Conservation (phyloP, 2,113 vertebrate genomes). For the Sigmodon hispidus region DNA sequence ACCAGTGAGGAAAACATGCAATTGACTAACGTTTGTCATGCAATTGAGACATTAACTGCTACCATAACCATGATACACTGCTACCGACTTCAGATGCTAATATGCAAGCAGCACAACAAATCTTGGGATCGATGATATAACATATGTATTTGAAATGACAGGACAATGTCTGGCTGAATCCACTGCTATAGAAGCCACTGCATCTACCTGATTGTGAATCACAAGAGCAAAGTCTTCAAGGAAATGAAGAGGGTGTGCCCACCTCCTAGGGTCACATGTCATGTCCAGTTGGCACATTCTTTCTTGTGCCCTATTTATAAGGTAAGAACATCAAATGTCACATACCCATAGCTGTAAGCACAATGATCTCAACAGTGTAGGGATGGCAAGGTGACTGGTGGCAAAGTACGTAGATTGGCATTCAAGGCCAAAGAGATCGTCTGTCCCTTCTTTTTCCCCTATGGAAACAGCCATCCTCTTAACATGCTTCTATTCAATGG, state of each 20-base stretch:
- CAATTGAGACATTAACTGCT: neutral
- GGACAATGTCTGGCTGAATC: neutral
- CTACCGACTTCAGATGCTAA: constrained; percentile 17
- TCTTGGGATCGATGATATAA: neutral
- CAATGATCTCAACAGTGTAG: neutral
- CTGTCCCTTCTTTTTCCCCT: constrained; percentile 3
- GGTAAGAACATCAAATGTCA: neutral
- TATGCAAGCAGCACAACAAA: neutral
- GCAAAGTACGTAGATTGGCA: constrained; percentile 9
- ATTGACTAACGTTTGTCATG: neutral
- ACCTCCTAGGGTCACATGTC: neutral
- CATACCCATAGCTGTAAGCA: neutral
- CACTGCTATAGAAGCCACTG: neutral
- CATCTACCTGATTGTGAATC: neutral
- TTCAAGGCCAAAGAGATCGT: neutral
- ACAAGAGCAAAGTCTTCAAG: neutral
- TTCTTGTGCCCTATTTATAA: neutral
- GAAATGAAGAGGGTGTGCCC: neutral
- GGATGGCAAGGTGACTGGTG: neutral
- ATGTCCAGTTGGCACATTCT: neutral
- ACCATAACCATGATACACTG: constrained; percentile 26
- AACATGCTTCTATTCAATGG: constrained; percentile 57
- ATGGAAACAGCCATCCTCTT: constrained; percentile 23
- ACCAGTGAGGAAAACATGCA: neutral
- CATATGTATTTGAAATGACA: neutral